Conservation (phyloP, 2,888 invertebrate genomes). For the Netelia virgata region DNA sequence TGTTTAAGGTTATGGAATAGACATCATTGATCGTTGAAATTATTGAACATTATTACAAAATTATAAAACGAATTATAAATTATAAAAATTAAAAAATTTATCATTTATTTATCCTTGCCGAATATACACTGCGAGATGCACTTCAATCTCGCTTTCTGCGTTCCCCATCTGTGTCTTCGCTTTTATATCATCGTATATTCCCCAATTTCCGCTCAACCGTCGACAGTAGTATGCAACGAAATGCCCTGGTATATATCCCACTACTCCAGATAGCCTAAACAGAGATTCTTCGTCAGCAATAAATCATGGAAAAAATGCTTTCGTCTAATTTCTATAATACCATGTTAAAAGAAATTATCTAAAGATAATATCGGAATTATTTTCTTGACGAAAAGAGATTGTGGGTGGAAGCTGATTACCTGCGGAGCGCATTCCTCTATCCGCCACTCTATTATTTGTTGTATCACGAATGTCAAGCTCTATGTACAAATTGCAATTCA, state of each 20-base stretch:
- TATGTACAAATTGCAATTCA: too few species aligned
- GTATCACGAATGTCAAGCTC: too few species aligned
- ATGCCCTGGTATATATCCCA: conserved; percentile 21
- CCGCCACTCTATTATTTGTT: too few species aligned
- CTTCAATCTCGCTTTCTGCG: neutral
- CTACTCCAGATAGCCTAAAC: conserved; percentile 45
- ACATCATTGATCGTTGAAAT: neutral
- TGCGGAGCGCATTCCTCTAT: too few species aligned
- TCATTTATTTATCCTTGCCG: neutral
- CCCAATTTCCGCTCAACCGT: conserved; percentile 34
- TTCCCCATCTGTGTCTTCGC: neutral
- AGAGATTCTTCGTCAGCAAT: too few species aligned
- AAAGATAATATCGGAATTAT: neutral
- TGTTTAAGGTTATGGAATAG: neutral
- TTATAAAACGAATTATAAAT: neutral
- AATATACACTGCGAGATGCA: neutral
- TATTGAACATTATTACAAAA: neutral
- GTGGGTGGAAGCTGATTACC: too few species aligned
- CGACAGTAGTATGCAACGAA: conserved; percentile 45
- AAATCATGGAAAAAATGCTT: too few species aligned
- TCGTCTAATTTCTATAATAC: too few species aligned
- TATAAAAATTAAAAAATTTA: neutral
- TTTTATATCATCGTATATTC: conserved; percentile 30
- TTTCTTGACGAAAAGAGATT: too few species aligned
- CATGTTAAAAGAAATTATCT: too few species aligned